Conservation (phyloP, 2,888 invertebrate genomes). For the Lomographa bimaculata region DNA sequence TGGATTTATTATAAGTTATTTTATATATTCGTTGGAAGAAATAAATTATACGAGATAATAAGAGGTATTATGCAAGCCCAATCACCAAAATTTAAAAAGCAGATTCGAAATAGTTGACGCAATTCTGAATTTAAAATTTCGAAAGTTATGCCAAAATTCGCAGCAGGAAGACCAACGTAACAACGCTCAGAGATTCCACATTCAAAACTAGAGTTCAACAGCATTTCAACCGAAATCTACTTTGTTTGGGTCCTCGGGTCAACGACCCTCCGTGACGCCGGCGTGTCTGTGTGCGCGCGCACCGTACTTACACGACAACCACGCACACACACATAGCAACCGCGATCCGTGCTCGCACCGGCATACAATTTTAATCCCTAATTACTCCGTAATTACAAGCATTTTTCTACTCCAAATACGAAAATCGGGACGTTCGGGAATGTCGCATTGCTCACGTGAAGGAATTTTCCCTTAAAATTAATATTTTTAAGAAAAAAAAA, state of each 20-base stretch:
- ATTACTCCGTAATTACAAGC: slow-evolving; percentile 55
- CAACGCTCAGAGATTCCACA: slow-evolving; percentile 62
- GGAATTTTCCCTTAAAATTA: slow-evolving; percentile 48
- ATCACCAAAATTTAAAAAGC: not conserved
- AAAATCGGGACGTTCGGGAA: slow-evolving; percentile 37
- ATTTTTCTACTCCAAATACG: slow-evolving; percentile 42
- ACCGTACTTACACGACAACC: slow-evolving; percentile 50
- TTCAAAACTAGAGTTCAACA: slow-evolving; percentile 80
- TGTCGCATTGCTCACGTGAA: slow-evolving; percentile 25
- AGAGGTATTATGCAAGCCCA: slow-evolving; percentile 17
- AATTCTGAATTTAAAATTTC: slow-evolving; percentile 33
- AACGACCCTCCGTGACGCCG: slow-evolving; percentile 71
- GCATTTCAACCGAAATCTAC: slow-evolving; percentile 82
- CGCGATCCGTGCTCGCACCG: slow-evolving; percentile 44
- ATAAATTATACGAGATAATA: slow-evolving; percentile 8
- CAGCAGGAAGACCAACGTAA: slow-evolving; percentile 58
- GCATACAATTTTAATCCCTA: slow-evolving; percentile 67
- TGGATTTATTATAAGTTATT: too few species aligned
- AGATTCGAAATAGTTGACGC: slow-evolving; percentile 17
- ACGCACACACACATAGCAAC: slow-evolving; percentile 60
- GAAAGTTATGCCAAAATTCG: slow-evolving; percentile 59
- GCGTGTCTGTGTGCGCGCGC: slow-evolving; percentile 66
- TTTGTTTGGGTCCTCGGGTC: slow-evolving; percentile 82
- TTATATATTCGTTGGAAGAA: too few species aligned
- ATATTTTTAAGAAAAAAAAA: slow-evolving; percentile 42